A percentile compares a stretch with the other conserved stretches of the same genome.
Evolutionary conservation across 2,888 invertebrate genomes (phyloP).

Genomic region (Cheilosia impressa): DNA sequence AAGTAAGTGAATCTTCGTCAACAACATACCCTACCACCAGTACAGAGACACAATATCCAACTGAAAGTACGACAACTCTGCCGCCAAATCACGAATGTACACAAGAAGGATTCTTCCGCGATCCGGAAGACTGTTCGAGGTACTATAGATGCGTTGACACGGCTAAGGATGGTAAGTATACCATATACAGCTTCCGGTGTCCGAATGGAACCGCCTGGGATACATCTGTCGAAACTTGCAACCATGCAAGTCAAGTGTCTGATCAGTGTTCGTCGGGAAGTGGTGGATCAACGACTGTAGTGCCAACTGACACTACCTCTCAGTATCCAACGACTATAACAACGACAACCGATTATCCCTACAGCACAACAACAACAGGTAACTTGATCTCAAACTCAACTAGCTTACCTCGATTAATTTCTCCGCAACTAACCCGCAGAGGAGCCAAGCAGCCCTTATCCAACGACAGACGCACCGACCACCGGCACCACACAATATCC

Average conservation of each 20-base stretch:
- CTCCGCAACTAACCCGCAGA: conserved; percentile 17
- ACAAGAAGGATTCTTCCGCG: conserved; percentile 83
- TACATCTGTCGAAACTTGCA: conserved; percentile 85
- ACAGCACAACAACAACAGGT: conserved; percentile 43
- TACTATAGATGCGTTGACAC: conserved; percentile 85
- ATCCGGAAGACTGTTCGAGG: conserved; percentile 85
- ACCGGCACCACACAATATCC: conserved; percentile 39
- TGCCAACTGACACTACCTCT: conserved; percentile 59
- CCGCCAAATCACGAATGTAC: conserved; percentile 80
- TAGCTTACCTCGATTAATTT: not conserved
- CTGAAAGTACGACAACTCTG: conserved; percentile 47
- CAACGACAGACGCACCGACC: conserved; percentile 17
- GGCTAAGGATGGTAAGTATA: conserved; percentile 82
- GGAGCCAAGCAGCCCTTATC: conserved; percentile 17
- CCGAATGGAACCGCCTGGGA: conserved; percentile 86
- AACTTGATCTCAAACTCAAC: not conserved
- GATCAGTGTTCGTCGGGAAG: conserved; percentile 79
- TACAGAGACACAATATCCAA: conserved; percentile 41
- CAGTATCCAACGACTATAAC: conserved; percentile 63
- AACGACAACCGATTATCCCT: conserved; percentile 52
- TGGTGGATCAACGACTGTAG: conserved; percentile 48
- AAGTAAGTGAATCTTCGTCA: conserved; percentile 11
- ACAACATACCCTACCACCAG: conserved; percentile 76
- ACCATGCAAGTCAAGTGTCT: conserved; percentile 80
- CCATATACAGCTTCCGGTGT: conserved; percentile 85